Evolutionary conservation across 2,888 invertebrate genomes (phyloP).

Genomic region (Lithophane ornitopus): DNA sequence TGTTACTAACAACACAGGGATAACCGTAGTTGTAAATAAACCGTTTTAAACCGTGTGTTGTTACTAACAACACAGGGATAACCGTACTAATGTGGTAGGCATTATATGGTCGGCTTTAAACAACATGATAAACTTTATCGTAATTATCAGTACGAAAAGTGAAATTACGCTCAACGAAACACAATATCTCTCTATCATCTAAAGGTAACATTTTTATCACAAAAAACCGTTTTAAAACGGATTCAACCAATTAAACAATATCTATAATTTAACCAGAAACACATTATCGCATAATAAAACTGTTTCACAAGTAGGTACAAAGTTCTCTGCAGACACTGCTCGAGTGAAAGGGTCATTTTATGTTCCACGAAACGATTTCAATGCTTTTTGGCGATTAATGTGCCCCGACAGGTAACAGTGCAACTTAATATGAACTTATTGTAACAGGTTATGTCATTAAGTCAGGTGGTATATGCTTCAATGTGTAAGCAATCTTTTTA

Average conservation of each 20-base stretch:
- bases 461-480: conserved; percentile 50
- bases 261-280: conserved; percentile 29
- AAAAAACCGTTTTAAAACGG: conserved; percentile 17
- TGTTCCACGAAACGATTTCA: conserved; percentile 59
- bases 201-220: background rate
- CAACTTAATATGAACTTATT: conserved; percentile 55
- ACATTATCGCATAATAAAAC: conserved; percentile 45
- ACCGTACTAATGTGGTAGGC: too few species aligned
- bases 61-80: background rate
- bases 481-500: conserved; percentile 10
- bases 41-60: too few species aligned
- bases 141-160: background rate
- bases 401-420: conserved; percentile 48
- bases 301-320: conserved; percentile 41
- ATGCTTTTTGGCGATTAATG: conserved; percentile 66
- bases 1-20: too few species aligned
- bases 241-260: conserved; percentile 28
- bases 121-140: background rate
- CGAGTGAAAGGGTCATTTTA: conserved; percentile 73
- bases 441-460: conserved; percentile 58
- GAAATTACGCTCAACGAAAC: background rate
- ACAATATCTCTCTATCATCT: background rate
- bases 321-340: conserved; percentile 42
- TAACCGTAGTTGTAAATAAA: too few species aligned
- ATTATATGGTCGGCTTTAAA: too few species aligned